Evolutionary conservation across 92 coral and sea anemone species (phyloP).

Genomic region (Heteractis magnifica): DNA sequence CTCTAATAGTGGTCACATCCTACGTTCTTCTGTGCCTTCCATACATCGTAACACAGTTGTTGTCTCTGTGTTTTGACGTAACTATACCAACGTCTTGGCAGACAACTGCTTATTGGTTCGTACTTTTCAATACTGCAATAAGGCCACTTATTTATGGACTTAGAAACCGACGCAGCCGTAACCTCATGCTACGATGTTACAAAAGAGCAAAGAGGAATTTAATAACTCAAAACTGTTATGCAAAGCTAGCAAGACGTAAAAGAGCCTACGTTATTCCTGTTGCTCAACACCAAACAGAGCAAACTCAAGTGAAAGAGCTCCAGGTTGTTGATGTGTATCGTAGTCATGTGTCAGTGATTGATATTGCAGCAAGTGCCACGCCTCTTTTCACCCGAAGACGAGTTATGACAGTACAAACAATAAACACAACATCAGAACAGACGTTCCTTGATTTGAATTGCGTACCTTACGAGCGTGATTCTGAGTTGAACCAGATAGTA

Average conservation of each 20-base stretch:
- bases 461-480: neutral
- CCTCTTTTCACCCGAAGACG: neutral
- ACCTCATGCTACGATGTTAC: neutral
- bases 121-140: constrained; percentile 13
- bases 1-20: constrained; percentile 4
- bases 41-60: constrained; percentile 1
- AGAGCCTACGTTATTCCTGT: neutral
- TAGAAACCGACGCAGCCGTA: constrained; percentile 24
- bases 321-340: neutral
- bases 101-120: constrained; percentile 8
- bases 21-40: constrained; percentile 14
- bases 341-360: neutral
- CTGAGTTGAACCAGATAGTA: neutral
- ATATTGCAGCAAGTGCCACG: neutral
- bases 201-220: constrained; percentile 4
- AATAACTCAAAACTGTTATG: neutral
- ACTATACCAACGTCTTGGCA: neutral
- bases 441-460: neutral
- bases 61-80: neutral
- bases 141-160: constrained; percentile 39
- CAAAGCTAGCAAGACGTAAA: neutral
- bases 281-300: neutral
- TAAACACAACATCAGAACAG: neutral
- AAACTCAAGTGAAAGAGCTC: neutral
- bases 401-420: neutral